Percentiles rank a stretch among this genome's conserved stretches.
These are phyloP conservation scores for Stratiomys singularior DNA, from an alignment of 2,888 invertebrate genomes.

Conservation along the genomic window DNA sequence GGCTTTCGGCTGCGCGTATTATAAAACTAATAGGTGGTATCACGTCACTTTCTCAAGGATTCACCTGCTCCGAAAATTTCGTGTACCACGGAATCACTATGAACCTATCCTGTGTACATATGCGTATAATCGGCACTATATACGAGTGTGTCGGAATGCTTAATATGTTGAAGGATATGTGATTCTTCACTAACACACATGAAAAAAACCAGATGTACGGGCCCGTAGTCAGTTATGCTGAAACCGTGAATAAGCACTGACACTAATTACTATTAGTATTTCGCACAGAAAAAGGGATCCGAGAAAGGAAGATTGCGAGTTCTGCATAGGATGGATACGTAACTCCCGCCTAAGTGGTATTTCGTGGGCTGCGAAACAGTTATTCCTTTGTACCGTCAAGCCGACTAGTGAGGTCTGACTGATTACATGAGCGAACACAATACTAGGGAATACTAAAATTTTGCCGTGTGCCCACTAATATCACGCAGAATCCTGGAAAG, in stretches of 20 bases:
- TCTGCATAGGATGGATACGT: background rate
- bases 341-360: conserved; percentile 27
- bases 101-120: background rate
- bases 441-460: background rate
- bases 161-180: conserved; percentile 16
- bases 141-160: background rate
- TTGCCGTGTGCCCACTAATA: background rate
- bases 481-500: conserved; percentile 20
- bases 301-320: conserved; percentile 10
- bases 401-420: conserved; percentile 32
- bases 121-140: background rate
- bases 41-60: conserved; percentile 21
- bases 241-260: conserved; percentile 8
- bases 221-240: background rate
- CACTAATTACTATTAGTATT: conserved; percentile 19
- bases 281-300: background rate
- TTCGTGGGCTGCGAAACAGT: background rate
- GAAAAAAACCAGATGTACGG: background rate
- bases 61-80: background rate
- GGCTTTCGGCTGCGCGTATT: conserved; percentile 1
- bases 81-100: conserved; percentile 13
- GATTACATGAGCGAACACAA: background rate
- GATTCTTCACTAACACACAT: background rate
- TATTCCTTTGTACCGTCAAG: background rate
- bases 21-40: conserved; percentile 4